Base-by-base conservation (phyloP, 2,888 invertebrate genomes). In the Prosopocoilus inquinatus region DNA sequence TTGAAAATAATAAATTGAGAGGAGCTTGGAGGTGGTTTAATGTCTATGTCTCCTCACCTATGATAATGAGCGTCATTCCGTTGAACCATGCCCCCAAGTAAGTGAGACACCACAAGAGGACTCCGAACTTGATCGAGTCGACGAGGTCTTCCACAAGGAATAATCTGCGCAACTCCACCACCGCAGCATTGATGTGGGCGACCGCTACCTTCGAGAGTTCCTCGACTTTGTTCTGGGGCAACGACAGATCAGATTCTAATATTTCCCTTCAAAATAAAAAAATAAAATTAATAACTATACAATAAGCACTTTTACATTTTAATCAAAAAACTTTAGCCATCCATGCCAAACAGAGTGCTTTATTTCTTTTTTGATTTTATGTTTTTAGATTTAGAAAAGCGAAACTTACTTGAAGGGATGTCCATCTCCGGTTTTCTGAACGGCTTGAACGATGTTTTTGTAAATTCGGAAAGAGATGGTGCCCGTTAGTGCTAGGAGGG, bases 71-170 rank as follows among this genome's bases (percentile, higher is more conserved):
- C 68, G 97, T 96, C 89, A 98, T 93, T 79, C 97, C 98, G 80
- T 98, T 98, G 85, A 99, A 97, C 93, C 96, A 97, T 71, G 96
- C 90, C 73, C 98, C 98, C 72, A 98, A 84, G 79, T 97, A 98
- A 59, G 98, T 98, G 80, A 98, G 85, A 72, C 91, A 90, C 96
- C 96, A 98, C 76, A 98, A 84, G 72, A 95, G 82, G 67, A 95
- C 88, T 68, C 91, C 95, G 80, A 98, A 98, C 85, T 97, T 94
- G 72, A 94, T 84, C 64, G 94, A 94, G 80, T 98, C 97, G 69
- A 97, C 89, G 72, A 97, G 84, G 81, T 97, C 96, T 78, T 97
- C 97, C 70, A 97, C 95, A 70, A 98, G 86, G 83, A 98, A 95
- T 71, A 98, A 83, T 76, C 95, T 83, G 78, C 97, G 89, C 71